Evolutionary conservation across 2,797 vertebrate genomes (phyloP), one percentile per base, ranked within the genome.

Genomic region (Morelia viridis): DNA sequence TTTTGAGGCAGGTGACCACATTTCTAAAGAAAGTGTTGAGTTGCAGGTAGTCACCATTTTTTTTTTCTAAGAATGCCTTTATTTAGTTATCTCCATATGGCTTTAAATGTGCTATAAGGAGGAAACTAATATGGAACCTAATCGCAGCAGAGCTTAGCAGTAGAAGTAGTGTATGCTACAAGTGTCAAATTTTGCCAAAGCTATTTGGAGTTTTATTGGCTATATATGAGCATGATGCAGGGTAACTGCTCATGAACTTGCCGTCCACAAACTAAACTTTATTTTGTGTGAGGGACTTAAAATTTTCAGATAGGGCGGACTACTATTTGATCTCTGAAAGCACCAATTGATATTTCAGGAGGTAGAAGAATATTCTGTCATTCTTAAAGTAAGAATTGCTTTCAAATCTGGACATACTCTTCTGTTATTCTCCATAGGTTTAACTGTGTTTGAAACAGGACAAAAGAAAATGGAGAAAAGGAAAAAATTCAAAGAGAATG

Each of bases 401-500:
- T 93, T 80, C 87, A 53, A 88, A 90, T 22, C 65, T 46, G 2
- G 50, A 28, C 13, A 15, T 90, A 90, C 15, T 9, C 0, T 61
- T 0, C 87, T 94, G 56, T 94, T 93, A 85, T 83, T 85, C 56
- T 93, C 89, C 94, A 15, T 94, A 99, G 99, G 99, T 31, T 97
- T 99, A 94, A 99, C 98, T n/a, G 99, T 99, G 28, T 99, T 99
- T 97, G 99, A 99, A 97, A 98, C 98, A 0, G 98, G 98, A 83
- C 97, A 98, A 46, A 99, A 98, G 96, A 99, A 99, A 97, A 90
- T 95, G 13, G 99, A 99, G 93, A 99, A 99, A 96, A 98, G 99
- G 94, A 99, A 98, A 96, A 99, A 99, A 95, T 96, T 99, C 95
- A 99, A 99, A 98, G 99, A 99, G 92, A 99, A 98, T 50, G 98